These are phyloP conservation scores for Glossosoma conforme DNA, from an alignment of 1,140 invertebrate genomes.

Conservation along the genomic window DNA sequence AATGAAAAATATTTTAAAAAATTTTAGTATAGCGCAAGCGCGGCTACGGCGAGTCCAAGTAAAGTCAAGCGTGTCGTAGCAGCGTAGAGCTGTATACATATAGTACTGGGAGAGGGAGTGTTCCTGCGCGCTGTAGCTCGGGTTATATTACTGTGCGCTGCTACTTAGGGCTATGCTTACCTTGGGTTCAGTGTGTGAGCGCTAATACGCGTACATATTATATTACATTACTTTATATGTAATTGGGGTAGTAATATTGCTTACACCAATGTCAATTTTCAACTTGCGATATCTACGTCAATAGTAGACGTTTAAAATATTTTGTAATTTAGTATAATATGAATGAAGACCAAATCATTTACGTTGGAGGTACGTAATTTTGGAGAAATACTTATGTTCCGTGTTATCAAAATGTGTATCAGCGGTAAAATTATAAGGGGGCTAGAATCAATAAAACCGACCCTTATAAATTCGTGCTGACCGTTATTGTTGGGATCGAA, in stretches of 20 bases:
- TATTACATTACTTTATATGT: background rate
- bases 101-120: no score
- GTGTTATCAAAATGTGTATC: background rate
- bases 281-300: constrained; percentile 7
- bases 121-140: no score
- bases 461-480: constrained; percentile 4
- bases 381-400: background rate
- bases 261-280: background rate
- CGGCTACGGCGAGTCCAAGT: no score
- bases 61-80: no score
- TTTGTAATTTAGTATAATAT: constrained; percentile 44
- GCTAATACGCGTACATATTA: background rate
- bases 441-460: constrained; percentile 18
- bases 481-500: background rate
- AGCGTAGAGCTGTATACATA: no score
- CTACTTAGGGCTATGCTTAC: constrained; percentile 6
- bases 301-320: constrained; percentile 20
- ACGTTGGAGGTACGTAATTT: constrained; percentile 60
- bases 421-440: constrained; percentile 9
- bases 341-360: constrained; percentile 70
- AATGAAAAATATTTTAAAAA: no score
- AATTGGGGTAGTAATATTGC: background rate
- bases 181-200: constrained; percentile 1
- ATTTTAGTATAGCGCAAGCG: no score
- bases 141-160: no score